phyloP scores from a whole-genome alignment of 2,797 vertebrate species.

The Crenuchus spilurus region DNA sequence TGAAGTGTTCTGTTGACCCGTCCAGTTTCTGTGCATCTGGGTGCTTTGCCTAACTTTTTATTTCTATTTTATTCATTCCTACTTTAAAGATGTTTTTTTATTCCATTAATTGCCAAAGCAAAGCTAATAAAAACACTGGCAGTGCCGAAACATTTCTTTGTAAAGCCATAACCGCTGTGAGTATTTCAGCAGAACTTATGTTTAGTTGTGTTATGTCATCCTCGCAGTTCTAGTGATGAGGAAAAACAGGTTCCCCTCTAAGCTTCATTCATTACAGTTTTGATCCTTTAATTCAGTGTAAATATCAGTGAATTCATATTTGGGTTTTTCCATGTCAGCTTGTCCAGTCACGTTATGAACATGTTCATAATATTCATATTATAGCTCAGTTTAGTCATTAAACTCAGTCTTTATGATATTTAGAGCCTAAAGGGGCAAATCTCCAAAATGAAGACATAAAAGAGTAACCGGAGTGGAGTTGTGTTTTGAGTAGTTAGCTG shows the following conservation, averaged over 20 bases:
- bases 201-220: conserved; percentile 2
- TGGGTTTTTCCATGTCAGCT: too few relatives aligned
- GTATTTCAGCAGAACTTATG: conserved; percentile 19
- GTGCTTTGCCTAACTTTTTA: conserved; percentile 41
- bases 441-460: too few relatives aligned
- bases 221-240: conserved; percentile 3
- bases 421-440: too few relatives aligned
- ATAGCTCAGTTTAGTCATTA: too few relatives aligned
- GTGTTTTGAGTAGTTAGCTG: too few relatives aligned
- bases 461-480: too few relatives aligned
- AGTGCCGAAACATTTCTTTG: conserved; percentile 28
- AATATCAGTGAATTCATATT: too few relatives aligned
- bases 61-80: conserved; percentile 51
- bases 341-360: too few relatives aligned
- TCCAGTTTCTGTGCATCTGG: conserved; percentile 29
- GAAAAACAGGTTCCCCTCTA: background rate
- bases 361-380: too few relatives aligned
- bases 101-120: conserved; percentile 64
- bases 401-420: too few relatives aligned
- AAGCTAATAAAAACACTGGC: conserved; percentile 59
- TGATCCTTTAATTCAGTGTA: too few relatives aligned
- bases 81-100: conserved; percentile 51
- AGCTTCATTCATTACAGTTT: background rate
- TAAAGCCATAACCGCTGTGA: conserved; percentile 37
- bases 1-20: conserved; percentile 47